Percentiles rank a stretch among this genome's conserved stretches.
Conservation (phyloP, 2,113 vertebrate genomes). For the Baryphthengus martii region DNA sequence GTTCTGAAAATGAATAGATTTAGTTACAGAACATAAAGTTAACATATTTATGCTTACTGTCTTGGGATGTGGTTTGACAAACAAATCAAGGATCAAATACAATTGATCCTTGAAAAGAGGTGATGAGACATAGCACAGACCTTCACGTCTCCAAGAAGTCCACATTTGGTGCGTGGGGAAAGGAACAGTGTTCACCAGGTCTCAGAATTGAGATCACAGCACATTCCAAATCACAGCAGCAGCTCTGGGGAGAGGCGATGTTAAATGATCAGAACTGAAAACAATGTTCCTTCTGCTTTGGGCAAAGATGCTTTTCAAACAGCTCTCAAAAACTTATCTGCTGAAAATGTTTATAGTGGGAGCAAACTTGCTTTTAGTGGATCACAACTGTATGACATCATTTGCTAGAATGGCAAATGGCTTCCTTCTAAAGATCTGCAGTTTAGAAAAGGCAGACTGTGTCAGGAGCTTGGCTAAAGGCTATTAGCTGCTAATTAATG, state of each 20-base stretch:
- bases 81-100: not conserved
- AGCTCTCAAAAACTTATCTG: not conserved
- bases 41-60: not conserved
- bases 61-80: not conserved
- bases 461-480: not conserved
- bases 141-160: not conserved
- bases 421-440: not conserved
- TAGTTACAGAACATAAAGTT: not conserved
- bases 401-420: not conserved
- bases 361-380: not conserved
- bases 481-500: not conserved
- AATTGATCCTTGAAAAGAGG: not conserved
- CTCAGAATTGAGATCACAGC: not conserved
- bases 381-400: not conserved
- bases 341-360: not conserved
- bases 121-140: not conserved
- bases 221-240: not conserved
- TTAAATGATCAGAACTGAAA: not conserved
- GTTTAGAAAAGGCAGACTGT: not conserved
- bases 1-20: not conserved
- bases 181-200: not conserved
- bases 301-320: not conserved
- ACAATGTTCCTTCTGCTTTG: not conserved
- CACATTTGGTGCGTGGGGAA: not conserved
- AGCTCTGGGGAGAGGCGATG: not conserved